Percentiles rank a stretch among this genome's conserved stretches.
These are phyloP conservation scores for Ectemnius lituratus DNA, from an alignment of 2,888 invertebrate genomes.

Conservation along the genomic window DNA sequence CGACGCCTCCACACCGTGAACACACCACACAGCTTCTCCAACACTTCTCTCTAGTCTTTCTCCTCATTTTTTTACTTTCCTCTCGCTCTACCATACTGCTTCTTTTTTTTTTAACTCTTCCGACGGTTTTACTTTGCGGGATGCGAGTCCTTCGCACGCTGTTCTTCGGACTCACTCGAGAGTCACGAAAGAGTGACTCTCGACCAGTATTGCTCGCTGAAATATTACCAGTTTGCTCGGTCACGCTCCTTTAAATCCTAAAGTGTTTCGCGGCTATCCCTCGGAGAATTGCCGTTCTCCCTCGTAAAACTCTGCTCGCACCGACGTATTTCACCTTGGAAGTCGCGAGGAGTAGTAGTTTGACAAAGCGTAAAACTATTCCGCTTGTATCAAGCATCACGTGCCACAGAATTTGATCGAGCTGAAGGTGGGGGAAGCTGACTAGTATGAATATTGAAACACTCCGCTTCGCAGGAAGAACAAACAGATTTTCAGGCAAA, in stretches of 20 bases:
- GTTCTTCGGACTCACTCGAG: no score
- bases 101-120: no score
- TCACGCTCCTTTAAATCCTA: constrained; percentile 1
- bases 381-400: no score
- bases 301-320: background rate
- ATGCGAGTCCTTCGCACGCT: constrained; percentile 2
- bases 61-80: background rate
- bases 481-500: constrained; percentile 30
- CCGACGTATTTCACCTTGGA: background rate
- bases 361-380: no score
- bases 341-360: background rate
- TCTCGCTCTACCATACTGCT: background rate
- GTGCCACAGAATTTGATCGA: no score
- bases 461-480: constrained; percentile 13
- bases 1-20: constrained; percentile 37
- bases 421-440: no score
- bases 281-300: background rate
- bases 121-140: no score
- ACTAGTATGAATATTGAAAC: constrained; percentile 44
- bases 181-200: no score
- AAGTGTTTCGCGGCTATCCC: background rate
- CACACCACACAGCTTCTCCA: constrained; percentile 1
- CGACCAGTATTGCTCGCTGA: background rate
- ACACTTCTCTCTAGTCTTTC: background rate
- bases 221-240: background rate